Base-by-base conservation (phyloP, 2,888 invertebrate species). In the Drosophila subsilvestris region DNA sequence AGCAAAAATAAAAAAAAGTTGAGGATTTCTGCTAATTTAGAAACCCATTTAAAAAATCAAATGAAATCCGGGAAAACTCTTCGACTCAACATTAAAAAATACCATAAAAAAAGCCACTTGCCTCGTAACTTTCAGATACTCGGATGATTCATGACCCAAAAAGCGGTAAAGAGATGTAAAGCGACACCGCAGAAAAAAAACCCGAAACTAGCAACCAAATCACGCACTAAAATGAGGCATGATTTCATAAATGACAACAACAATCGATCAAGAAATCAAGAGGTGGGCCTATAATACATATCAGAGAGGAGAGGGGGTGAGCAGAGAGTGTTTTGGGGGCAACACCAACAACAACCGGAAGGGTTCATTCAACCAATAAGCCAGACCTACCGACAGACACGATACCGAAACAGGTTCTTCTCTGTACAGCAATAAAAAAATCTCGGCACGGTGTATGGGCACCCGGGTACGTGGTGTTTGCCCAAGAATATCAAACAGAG, bases 331-430 rank as follows among this genome's bases (percentile, higher is more conserved):
- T 29, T 45, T 45, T 48, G 22, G 29, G 42, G 48, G 48, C n/a
- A 43, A 42, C 32, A 42, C 43, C 42, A n/a, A 27, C 44, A 29
- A 51, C 73, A 70, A 29, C 68, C 75, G 75, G 60, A 75, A 74
- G 70, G 70, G 82, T 88, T 83, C 86, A 83, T 83, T 83, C 82
- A 83, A 83, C 82, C 88, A 86, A 65, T 74, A 83, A 83, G 59
- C 62, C 80, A 56, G 57, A 49, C 74, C 67, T 12, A 32, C 32
- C 67, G 32, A 32, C 32, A 32, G 32, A 32, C 47, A 20, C 14
- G 37, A 37, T 6, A 37, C 6, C 72, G 68, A 75, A 83, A 83
- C 82, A 73, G 86, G 86, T 82, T 82, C 58, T 57, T 32, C 18
- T 25, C 25, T 6, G 1, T 4, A n/a, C 49, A 72, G 44, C n/a